Base-by-base conservation (phyloP, 2,797 vertebrate genomes). In the Epinephelus awoara region DNA sequence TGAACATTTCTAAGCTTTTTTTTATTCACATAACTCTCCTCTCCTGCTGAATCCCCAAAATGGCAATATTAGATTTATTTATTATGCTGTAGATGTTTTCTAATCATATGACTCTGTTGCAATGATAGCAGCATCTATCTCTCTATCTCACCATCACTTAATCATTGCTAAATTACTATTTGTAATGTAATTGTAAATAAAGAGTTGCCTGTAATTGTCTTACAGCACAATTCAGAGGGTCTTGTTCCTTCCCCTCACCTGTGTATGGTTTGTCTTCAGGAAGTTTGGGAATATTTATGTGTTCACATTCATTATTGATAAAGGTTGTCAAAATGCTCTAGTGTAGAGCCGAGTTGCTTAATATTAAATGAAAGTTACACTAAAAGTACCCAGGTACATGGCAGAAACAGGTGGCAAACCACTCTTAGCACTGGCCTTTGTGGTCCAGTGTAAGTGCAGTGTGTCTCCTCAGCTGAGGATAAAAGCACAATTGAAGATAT, bases 341-440 rank as follows among this genome's bases (percentile, higher is more conserved):
- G 80, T 87, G 66, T 75, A 85, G 80, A 77, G 83, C 76, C 1
- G 34, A 61, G 61, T 67, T 87, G 82, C 91, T 93, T 91, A 91
- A 92, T 93, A 93, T 92, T 94, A 91, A 92, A 93, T 93, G 88
- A 92, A 88, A 92, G 83, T 89, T 86, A 86, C 76, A 76, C 79
- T 88, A 77, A 90, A 90, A 86, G 89, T 89, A 82, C 76, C 81
- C 77, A 70, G 67, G 82, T 85, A 67, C 62, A 80, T 86, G 85
- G 86, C 79, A 89, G 66, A 74, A 85, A 91, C 83, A 89, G 79
- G 85, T 91, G 85, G 80, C 58, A 61, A 83, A 80, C 77, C 68
- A 76, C 82, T 86, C 71, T 84, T 69, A 51, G 69, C 34, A 58
- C 72, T 67, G 38, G 73, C 44, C 47, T 21, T 19, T 76, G 51